Evolutionary conservation across 2,888 invertebrate species (phyloP).

Genomic region (Philonicus albiceps): DNA sequence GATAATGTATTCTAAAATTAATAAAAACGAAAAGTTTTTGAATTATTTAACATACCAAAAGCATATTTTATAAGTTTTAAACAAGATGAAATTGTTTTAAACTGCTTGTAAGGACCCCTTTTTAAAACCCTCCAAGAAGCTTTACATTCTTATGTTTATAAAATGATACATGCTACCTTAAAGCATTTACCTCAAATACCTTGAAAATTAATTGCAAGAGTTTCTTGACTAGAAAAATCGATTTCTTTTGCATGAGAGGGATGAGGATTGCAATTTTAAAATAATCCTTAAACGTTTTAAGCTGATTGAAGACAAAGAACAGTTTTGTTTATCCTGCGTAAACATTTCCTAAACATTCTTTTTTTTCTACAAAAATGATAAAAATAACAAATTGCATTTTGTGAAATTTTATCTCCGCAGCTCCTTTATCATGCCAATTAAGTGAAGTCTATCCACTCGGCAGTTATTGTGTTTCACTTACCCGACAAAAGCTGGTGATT

Average conservation of each 20-base stretch:
- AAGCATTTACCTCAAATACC: not conserved
- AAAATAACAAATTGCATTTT: conserved; percentile 42
- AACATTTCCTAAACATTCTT: not conserved
- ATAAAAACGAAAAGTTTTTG: not conserved
- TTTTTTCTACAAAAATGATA: not conserved
- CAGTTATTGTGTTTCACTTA: conserved; percentile 63
- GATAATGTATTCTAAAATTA: not conserved
- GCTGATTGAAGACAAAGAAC: not conserved
- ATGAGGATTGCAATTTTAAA: not conserved
- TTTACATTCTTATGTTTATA: not conserved
- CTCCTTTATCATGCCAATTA: conserved; percentile 30
- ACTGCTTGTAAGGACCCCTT: not conserved
- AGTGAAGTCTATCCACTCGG: not conserved
- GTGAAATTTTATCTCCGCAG: conserved; percentile 41
- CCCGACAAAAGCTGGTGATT: conserved; percentile 86
- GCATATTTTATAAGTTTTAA: not conserved
- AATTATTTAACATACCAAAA: not conserved
- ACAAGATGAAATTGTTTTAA: not conserved
- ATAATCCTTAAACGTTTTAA: not conserved
- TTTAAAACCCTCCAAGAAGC: not conserved
- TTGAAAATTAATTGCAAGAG: not conserved
- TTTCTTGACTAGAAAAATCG: not conserved
- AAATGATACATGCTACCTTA: not conserved
- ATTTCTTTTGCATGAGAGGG: not conserved
- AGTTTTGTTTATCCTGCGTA: not conserved